phyloP scores from a whole-genome alignment of 2,797 vertebrate genomes.

The Microctenopoma steveboyesi region DNA sequence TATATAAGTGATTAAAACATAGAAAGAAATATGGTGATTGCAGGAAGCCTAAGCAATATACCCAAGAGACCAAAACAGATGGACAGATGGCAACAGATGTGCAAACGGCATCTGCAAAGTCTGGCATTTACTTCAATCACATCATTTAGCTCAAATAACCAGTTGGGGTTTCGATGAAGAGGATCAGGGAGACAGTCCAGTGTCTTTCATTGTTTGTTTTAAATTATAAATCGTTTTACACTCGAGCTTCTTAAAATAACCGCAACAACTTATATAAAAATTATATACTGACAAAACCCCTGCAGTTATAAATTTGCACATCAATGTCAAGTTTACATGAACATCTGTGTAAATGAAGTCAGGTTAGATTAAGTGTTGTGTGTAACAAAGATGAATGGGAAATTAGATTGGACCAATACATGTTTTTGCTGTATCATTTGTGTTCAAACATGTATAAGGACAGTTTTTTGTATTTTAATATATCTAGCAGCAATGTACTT shows the following conservation, averaged over 20 bases:
- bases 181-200: background rate
- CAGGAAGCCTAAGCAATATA: constrained; percentile 16
- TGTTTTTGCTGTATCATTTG: background rate
- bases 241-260: background rate
- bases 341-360: background rate
- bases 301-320: background rate
- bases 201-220: background rate
- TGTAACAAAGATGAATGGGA: background rate
- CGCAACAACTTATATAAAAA: background rate
- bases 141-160: constrained; percentile 21
- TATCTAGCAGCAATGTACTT: background rate
- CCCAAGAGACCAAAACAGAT: constrained; percentile 44
- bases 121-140: constrained; percentile 31
- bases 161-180: background rate
- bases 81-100: constrained; percentile 48
- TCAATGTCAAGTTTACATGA: background rate
- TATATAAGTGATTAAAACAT: background rate
- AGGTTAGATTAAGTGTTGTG: background rate
- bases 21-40: constrained; percentile 3
- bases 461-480: background rate
- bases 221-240: background rate
- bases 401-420: background rate
- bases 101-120: constrained; percentile 31
- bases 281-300: background rate
- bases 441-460: background rate